Conservation (phyloP, 1,140 invertebrate species). For the Drosophila virilis region DNA sequence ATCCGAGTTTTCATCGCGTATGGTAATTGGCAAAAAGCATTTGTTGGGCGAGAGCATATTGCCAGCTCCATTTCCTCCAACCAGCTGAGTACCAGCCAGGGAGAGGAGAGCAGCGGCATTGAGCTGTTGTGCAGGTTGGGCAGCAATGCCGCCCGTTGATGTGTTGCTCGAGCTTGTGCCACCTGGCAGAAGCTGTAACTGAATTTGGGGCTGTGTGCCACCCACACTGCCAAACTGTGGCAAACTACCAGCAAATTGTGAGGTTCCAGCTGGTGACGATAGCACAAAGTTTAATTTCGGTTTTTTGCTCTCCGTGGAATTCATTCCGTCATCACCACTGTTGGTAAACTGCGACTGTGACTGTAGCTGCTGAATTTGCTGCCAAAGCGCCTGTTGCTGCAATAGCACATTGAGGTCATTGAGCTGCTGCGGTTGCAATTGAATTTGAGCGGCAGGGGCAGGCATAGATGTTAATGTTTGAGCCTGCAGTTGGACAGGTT, state of each 20-base stretch:
- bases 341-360: slow-evolving; percentile 42
- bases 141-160: slow-evolving; percentile 2
- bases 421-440: slow-evolving; percentile 61
- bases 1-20: slow-evolving; percentile 81
- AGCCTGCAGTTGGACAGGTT: slow-evolving; percentile 34
- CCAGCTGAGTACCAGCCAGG: slow-evolving; percentile 36
- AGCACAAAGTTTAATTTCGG: slow-evolving; percentile 84
- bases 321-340: slow-evolving; percentile 33
- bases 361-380: slow-evolving; percentile 73
- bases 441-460: slow-evolving; percentile 35
- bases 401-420: slow-evolving; percentile 54
- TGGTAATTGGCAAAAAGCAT: slow-evolving; percentile 80
- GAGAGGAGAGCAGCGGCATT: slow-evolving; percentile 69
- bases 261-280: slow-evolving; percentile 52
- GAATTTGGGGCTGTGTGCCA: slow-evolving; percentile 71
- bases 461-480: slow-evolving; percentile 36
- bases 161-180: slow-evolving; percentile 23
- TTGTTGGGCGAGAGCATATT: slow-evolving; percentile 80
- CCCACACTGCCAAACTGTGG: slow-evolving; percentile 24
- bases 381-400: slow-evolving; percentile 61
- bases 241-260: slow-evolving; percentile 43
- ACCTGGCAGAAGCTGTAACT: slow-evolving; percentile 76
- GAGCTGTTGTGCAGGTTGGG: slow-evolving; percentile 38
- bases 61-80: slow-evolving; percentile 8
- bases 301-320: slow-evolving; percentile 75